A percentile compares a stretch with the other conserved stretches of the same genome.
Conservation (phyloP, 1,140 invertebrate species). For the Neotoxoptera formosana region DNA sequence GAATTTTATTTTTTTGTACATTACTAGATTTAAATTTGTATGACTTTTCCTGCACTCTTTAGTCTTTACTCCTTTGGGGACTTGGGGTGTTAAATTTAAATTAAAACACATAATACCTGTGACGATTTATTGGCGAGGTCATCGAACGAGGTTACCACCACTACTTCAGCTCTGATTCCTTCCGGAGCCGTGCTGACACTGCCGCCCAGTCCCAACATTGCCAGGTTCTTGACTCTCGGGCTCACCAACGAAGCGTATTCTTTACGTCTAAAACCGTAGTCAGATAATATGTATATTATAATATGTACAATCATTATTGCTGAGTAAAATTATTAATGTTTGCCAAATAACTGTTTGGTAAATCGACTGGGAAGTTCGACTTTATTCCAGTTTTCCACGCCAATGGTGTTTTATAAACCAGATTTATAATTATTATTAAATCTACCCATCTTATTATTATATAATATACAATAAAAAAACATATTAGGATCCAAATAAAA, state of each 20-base stretch:
- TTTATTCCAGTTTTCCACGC: too few relatives aligned
- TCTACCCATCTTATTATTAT: too few relatives aligned
- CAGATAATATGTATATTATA: background rate
- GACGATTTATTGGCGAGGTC: constrained; percentile 65
- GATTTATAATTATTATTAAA: too few relatives aligned
- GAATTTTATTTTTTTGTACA: too few relatives aligned
- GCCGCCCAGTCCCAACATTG: constrained; percentile 59
- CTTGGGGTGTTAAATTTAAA: too few relatives aligned
- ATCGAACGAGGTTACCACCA: constrained; percentile 75
- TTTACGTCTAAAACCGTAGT: constrained; percentile 55
- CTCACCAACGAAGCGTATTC: constrained; percentile 59
- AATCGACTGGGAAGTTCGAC: too few relatives aligned
- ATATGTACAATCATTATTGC: background rate
- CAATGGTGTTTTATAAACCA: too few relatives aligned
- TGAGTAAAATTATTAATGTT: background rate
- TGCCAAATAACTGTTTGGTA: background rate
- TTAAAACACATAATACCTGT: constrained; percentile 6
- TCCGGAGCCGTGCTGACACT: constrained; percentile 64
- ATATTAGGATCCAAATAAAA: too few relatives aligned
- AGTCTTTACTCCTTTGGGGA: too few relatives aligned
- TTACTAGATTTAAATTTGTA: too few relatives aligned
- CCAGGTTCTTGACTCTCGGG: constrained; percentile 58
- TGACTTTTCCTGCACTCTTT: too few relatives aligned
- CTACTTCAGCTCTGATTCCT: constrained; percentile 74
- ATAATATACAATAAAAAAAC: too few relatives aligned